A percentile compares a stretch with the other conserved stretches of the same genome.
Conservation (phyloP, 2,797 vertebrate genomes). For the Alosa sapidissima region DNA sequence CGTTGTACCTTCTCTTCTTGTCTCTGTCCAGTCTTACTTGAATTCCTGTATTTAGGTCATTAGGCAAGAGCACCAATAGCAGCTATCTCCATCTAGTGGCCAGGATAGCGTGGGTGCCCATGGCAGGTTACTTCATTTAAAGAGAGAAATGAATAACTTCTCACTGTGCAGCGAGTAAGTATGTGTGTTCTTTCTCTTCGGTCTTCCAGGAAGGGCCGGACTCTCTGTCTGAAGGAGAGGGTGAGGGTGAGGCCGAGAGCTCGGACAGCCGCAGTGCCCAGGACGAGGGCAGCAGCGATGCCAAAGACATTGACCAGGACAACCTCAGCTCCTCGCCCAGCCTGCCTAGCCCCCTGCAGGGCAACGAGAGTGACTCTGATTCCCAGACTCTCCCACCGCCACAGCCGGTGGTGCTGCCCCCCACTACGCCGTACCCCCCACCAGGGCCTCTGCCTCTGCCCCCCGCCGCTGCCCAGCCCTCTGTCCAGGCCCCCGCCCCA, state of each 20-base stretch:
- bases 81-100: neutral
- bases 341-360: constrained; percentile 93
- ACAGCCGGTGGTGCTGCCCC: constrained; percentile 70
- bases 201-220: constrained; percentile 82
- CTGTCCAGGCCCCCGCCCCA: constrained; percentile 34
- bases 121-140: neutral
- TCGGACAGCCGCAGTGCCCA: constrained; percentile 96
- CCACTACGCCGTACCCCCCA: constrained; percentile 62
- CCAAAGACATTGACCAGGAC: constrained; percentile 99
- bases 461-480: constrained; percentile 29
- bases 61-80: neutral
- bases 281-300: constrained; percentile 94
- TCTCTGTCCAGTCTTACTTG: neutral
- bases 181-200: neutral
- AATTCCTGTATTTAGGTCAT: neutral
- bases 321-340: constrained; percentile 99
- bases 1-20: neutral
- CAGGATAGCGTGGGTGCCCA: neutral
- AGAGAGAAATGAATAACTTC: too few species aligned
- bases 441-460: constrained; percentile 60
- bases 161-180: neutral
- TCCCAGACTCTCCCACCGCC: constrained; percentile 85
- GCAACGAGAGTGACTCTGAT: constrained; percentile 98
- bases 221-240: constrained; percentile 82
- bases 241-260: constrained; percentile 79